Evolutionary conservation across 2,888 invertebrate genomes (phyloP).

Genomic region (Sminthurides aquaticus): DNA sequence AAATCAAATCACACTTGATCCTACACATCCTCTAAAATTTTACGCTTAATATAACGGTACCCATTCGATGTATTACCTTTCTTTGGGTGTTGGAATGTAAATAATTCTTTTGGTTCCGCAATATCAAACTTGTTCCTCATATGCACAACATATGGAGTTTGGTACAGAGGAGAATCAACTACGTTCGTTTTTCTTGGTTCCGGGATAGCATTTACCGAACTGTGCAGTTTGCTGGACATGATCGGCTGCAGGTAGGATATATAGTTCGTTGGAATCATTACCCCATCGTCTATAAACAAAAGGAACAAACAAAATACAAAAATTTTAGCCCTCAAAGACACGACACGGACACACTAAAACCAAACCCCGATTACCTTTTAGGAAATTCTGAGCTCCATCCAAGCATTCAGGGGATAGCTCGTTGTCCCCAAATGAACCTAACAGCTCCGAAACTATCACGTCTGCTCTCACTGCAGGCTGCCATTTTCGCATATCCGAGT

Average conservation of each 20-base stretch:
- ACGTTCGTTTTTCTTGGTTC: slow-evolving; percentile 47
- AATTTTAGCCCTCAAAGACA: too few species aligned
- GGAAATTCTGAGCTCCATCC: slow-evolving; percentile 81
- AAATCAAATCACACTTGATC: too few species aligned
- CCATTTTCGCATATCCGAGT: slow-evolving; percentile 80
- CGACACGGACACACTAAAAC: too few species aligned
- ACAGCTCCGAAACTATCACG: slow-evolving; percentile 87
- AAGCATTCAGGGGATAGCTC: slow-evolving; percentile 97
- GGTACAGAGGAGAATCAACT: slow-evolving; percentile 53
- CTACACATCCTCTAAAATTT: too few species aligned
- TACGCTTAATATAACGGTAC: too few species aligned
- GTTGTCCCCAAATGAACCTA: slow-evolving; percentile 98
- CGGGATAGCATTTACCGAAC: slow-evolving; percentile 57
- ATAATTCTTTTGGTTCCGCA: slow-evolving; percentile 65
- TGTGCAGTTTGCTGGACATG: slow-evolving; percentile 80
- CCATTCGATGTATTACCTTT: too few species aligned
- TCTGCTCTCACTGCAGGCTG: slow-evolving; percentile 79
- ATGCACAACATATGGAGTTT: slow-evolving; percentile 88
- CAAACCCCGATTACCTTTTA: slow-evolving; percentile 58
- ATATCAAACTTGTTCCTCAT: slow-evolving; percentile 76
- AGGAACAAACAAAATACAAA: slow-evolving; percentile 9
- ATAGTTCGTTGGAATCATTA: slow-evolving; percentile 83
- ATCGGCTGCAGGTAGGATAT: slow-evolving; percentile 86
- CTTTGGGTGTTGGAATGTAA: slow-evolving; percentile 88
- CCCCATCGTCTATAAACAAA: slow-evolving; percentile 60